Conservation (phyloP, 1,140 invertebrate species). For the Lasioglossum baleicum region DNA sequence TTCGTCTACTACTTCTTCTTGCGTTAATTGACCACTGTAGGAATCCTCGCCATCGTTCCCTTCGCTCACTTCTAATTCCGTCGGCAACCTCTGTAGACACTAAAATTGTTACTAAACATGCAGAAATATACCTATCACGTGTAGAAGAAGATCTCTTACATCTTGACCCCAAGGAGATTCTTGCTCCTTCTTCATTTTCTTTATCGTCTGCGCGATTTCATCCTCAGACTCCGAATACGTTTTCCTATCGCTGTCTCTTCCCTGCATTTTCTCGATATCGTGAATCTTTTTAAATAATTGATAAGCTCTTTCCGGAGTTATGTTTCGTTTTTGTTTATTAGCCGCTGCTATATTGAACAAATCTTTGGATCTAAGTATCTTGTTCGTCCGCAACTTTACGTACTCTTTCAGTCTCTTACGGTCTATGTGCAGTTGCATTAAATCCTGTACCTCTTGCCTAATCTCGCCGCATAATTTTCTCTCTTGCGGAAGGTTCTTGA, state of each 20-base stretch:
- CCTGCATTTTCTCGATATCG: slow-evolving; percentile 75
- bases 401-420: slow-evolving; percentile 77
- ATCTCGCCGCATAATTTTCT: slow-evolving; percentile 75
- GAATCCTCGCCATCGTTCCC: slow-evolving; percentile 74
- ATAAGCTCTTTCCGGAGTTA: slow-evolving; percentile 79
- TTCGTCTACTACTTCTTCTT: slow-evolving; percentile 72
- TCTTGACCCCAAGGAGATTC: slow-evolving; percentile 72
- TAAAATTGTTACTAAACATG: not conserved
- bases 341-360: slow-evolving; percentile 78
- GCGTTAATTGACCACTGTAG: slow-evolving; percentile 67
- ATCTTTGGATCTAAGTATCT: slow-evolving; percentile 76
- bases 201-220: slow-evolving; percentile 76
- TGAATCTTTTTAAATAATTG: slow-evolving; percentile 78
- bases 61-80: slow-evolving; percentile 71
- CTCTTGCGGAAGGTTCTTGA: slow-evolving; percentile 77
- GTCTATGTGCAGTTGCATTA: slow-evolving; percentile 75
- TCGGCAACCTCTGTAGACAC: slow-evolving; percentile 61
- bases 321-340: slow-evolving; percentile 77
- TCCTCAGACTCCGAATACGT: slow-evolving; percentile 78
- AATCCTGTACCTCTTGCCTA: slow-evolving; percentile 77
- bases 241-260: slow-evolving; percentile 72
- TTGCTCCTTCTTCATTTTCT: slow-evolving; percentile 76
- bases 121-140: not conserved
- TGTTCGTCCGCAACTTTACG: slow-evolving; percentile 74
- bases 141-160: slow-evolving; percentile 49